Evolutionary conservation across 2,888 invertebrate genomes (phyloP), one percentile per base, ranked within the genome.

Genomic region (Andrena marginata): DNA sequence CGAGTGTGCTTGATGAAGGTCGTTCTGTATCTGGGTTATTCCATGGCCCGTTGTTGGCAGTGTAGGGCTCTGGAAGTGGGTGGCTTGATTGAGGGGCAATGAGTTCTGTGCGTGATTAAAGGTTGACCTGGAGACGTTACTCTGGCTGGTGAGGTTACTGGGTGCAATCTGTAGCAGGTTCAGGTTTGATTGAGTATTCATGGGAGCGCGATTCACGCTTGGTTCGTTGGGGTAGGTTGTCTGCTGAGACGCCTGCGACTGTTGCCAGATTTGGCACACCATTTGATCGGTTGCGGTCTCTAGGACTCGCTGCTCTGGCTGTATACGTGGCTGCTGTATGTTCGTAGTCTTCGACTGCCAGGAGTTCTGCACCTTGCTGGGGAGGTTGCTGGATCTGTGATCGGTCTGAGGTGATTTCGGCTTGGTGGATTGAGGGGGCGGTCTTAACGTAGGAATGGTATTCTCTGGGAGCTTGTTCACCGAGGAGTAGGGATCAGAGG

Each of bases 391-490:
- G 13, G 77, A 72, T 2, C 88, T 87, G 23, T 85, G 87, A 42
- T 92, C 91, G 3, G 84, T 78, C 35, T 92, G 91, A 0, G 93
- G 92, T 0, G 93, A 93, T 56, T 92, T 92, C 0, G 92, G 92
- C 75, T 94, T 94, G 0, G 75, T 69, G 0, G 92, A 89, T 63
- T 93, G 94, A 0, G 95, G 95, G 0, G 95, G 95, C 4, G 95
- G 95, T 84, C 94, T 92, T 49, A 95, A 85, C 20, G 94, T 87
- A 20, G 95, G 95, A 75, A 95, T 94, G 7, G 77, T 60, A 29
- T 80, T 89, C 0, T 92, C 92, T 16, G 89, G 89, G 0, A 82
- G 31, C 33, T 91, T 92, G 23, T 80, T 87, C 0, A 88, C 82
- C 0, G 89, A 67, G 0, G 86, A 81, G 20, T 88, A 89, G 0